Base-by-base conservation (phyloP, 2,797 vertebrate species). In the Heteromormyrus szaboi region DNA sequence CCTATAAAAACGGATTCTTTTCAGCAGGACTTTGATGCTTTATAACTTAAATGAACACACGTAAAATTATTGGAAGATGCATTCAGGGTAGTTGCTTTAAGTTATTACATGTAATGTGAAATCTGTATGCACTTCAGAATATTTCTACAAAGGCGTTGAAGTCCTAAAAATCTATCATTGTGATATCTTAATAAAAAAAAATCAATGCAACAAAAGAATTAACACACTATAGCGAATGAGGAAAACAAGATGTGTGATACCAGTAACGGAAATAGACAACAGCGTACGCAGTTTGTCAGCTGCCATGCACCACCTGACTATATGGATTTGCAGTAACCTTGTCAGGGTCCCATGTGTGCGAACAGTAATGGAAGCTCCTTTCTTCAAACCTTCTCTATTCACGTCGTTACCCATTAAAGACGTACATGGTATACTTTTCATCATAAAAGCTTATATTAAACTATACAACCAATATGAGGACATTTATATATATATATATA, bases 221-320 rank as follows among this genome's bases (percentile, higher is more conserved):
- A 48, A 17, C 5, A 68, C 59, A 56, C 6, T 41, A n/a, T 54
- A 37, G 25, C 51, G n/a, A 88, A 48, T 41, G 7, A 48, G 50
- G 51, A 59, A 8, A 59, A 19, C 3, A 19, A 68, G 88, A 88
- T 3, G 33, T 50, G 87, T 37, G 41, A 48, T 62, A 22, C 68
- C 22, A 53, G 33, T 65, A 54, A 83, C 51, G 25, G 50, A 54
- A 89, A 76, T 91, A 92, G 53, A 68, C 88, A 90, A 76, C n/a
- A 0, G 50, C 4, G 22, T 79, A 4, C 56, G n/a, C 86, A n/a
- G 83, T 89, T 87, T 59, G 89, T 89, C 90, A 90, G 90, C 22
- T 4, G 1, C 41, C 85, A 41, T 87, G n/a, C 8, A 4, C 87
- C 88, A 88, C 79, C 46, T 53, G 59, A 51, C 33, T 85, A 56